These are phyloP conservation scores for Tangara arthus DNA, from an alignment of 2,797 vertebrate genomes.

Conservation along the genomic window DNA sequence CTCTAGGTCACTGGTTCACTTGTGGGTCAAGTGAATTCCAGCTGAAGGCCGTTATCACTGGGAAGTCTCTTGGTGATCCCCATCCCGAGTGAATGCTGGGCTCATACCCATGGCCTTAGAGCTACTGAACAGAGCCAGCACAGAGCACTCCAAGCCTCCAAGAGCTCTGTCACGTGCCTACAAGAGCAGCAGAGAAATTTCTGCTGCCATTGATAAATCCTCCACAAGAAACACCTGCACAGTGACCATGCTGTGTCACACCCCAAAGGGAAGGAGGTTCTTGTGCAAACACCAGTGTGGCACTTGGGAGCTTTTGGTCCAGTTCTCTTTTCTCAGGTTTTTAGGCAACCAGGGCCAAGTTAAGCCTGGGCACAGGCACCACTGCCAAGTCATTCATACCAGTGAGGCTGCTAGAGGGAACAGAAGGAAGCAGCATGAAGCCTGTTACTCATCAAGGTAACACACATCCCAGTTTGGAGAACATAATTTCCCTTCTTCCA, in stretches of 20 bases:
- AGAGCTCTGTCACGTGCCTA: not conserved
- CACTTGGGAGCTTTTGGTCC: not conserved
- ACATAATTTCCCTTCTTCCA: not conserved
- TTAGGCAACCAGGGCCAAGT: not conserved
- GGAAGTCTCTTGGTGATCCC: not conserved
- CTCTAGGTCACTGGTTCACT: constrained; percentile 37
- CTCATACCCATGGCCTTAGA: not conserved
- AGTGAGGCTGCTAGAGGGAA: not conserved
- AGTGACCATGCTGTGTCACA: rapidly evolving
- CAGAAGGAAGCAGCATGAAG: not conserved
- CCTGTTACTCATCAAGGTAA: not conserved
- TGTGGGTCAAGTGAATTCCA: constrained; percentile 38
- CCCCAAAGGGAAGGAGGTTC: not conserved
- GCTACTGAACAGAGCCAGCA: not conserved
- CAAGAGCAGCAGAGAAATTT: not conserved
- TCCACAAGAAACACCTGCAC: rapidly evolving
- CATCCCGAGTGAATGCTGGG: not conserved
- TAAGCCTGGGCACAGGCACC: not conserved
- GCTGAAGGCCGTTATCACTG: not conserved
- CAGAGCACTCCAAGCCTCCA: not conserved
- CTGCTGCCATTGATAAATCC: not conserved
- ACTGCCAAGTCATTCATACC: not conserved
- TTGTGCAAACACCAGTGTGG: not conserved
- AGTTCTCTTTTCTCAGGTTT: not conserved
- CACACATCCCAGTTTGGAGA: not conserved